A percentile compares a stretch with the other conserved stretches of the same genome.
These are phyloP conservation scores for Alloplasta piceator DNA, from an alignment of 2,888 invertebrate genomes.

Conservation along the genomic window DNA sequence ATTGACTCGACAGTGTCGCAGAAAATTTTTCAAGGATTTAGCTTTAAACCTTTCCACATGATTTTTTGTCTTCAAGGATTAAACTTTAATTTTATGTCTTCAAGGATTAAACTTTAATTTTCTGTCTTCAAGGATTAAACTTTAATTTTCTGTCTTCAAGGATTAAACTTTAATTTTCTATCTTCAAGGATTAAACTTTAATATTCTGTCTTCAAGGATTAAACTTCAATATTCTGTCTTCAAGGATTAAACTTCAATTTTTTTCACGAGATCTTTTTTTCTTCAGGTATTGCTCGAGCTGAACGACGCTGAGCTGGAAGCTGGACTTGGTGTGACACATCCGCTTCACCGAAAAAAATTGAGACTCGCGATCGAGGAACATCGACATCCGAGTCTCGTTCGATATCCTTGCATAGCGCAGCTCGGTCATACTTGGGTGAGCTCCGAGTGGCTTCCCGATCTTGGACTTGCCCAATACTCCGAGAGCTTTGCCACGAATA, in stretches of 20 bases:
- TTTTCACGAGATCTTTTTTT: no score
- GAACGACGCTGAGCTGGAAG: slow-evolving; percentile 95
- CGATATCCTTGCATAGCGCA: slow-evolving; percentile 94
- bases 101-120: background rate
- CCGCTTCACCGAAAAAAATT: slow-evolving; percentile 97
- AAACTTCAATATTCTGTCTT: background rate
- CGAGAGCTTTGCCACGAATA: slow-evolving; percentile 93
- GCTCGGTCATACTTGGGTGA: slow-evolving; percentile 96
- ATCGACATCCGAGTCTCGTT: slow-evolving; percentile 93
- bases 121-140: no score
- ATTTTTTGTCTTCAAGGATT: no score
- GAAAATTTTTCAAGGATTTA: no score
- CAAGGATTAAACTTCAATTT: background rate
- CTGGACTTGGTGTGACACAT: slow-evolving; percentile 95
- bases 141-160: no score
- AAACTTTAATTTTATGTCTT: background rate
- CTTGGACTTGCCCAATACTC: slow-evolving; percentile 95
- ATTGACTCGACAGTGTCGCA: no score
- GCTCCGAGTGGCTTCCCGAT: slow-evolving; percentile 96
- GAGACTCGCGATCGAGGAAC: slow-evolving; percentile 96
- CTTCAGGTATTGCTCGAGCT: slow-evolving; percentile 93
- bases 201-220: no score
- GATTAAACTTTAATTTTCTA: background rate
- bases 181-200: no score
- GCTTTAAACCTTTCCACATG: background rate